Conservation (phyloP, 2,888 invertebrate genomes). For the Chironomus tentans region DNA sequence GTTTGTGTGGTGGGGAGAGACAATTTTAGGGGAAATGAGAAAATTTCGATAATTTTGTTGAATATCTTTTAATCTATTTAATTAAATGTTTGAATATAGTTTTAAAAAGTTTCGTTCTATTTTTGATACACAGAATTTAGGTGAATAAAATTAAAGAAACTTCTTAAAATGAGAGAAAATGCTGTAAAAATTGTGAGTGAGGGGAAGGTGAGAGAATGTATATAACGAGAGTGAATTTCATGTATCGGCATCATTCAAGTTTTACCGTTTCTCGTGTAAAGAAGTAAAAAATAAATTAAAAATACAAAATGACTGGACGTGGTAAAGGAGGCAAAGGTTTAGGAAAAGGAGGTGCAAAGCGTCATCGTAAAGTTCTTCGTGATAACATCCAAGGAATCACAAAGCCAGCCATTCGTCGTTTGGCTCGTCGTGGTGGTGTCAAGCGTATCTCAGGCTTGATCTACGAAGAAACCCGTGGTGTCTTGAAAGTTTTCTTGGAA, state of each 20-base stretch:
- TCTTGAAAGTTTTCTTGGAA: background rate
- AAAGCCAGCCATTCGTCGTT: constrained; percentile 48
- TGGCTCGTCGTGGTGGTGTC: constrained; percentile 62
- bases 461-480: background rate
- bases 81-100: background rate
- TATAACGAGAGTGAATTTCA: background rate
- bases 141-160: background rate
- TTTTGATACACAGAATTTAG: background rate
- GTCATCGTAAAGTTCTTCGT: constrained; percentile 69
- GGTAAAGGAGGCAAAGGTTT: constrained; percentile 72
- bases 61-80: background rate
- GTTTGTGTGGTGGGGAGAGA: background rate
- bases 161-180: background rate
- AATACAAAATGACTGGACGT: constrained; percentile 60
- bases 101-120: background rate
- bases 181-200: background rate
- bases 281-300: background rate
- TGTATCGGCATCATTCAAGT: background rate
- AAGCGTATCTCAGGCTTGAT: constrained; percentile 38
- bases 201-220: background rate
- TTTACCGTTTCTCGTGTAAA: background rate
- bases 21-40: background rate
- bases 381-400: constrained; percentile 41
- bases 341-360: constrained; percentile 73
- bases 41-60: background rate